A percentile compares a stretch with the other conserved stretches of the same genome.
Conservation (phyloP, 1,140 invertebrate species). For the Anastatus disparis region DNA sequence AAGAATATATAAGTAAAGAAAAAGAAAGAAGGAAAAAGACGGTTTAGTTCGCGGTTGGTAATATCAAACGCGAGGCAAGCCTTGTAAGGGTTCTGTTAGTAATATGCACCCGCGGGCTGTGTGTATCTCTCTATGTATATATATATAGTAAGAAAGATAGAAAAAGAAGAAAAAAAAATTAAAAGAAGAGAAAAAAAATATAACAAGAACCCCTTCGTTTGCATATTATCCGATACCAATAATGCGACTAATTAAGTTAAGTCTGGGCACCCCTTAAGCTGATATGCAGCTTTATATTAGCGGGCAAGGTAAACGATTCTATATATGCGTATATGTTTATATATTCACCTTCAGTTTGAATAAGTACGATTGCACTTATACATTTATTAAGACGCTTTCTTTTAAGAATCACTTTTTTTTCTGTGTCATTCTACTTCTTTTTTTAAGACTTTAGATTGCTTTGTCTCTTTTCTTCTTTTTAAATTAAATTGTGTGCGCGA, state of each 20-base stretch:
- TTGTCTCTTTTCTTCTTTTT: too few relatives aligned
- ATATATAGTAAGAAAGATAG: too few relatives aligned
- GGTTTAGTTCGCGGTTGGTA: slow-evolving; percentile 55
- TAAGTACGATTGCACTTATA: not conserved
- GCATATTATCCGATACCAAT: slow-evolving; percentile 69
- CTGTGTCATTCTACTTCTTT: too few relatives aligned
- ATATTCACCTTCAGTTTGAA: too few relatives aligned
- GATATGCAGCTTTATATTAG: slow-evolving; percentile 65
- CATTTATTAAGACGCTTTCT: too few relatives aligned
- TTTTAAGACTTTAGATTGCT: too few relatives aligned
- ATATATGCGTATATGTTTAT: slow-evolving; percentile 12
- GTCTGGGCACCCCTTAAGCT: slow-evolving; percentile 57
- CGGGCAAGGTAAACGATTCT: slow-evolving; percentile 35
- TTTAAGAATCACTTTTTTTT: too few relatives aligned
- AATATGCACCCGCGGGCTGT: slow-evolving; percentile 60
- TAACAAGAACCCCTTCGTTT: slow-evolving; percentile 58
- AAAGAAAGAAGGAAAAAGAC: slow-evolving; percentile 30
- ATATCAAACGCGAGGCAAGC: slow-evolving; percentile 64
- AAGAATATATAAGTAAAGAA: too few relatives aligned
- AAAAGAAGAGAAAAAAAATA: slow-evolving; percentile 37
- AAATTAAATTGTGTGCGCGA: too few relatives aligned
- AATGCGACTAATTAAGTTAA: slow-evolving; percentile 68
- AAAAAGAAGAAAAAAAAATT: too few relatives aligned
- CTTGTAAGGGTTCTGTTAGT: slow-evolving; percentile 67
- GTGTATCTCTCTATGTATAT: too few relatives aligned